These are phyloP conservation scores for Scaptomyza hsui DNA, from an alignment of 1,140 invertebrate genomes.

Conservation along the genomic window DNA sequence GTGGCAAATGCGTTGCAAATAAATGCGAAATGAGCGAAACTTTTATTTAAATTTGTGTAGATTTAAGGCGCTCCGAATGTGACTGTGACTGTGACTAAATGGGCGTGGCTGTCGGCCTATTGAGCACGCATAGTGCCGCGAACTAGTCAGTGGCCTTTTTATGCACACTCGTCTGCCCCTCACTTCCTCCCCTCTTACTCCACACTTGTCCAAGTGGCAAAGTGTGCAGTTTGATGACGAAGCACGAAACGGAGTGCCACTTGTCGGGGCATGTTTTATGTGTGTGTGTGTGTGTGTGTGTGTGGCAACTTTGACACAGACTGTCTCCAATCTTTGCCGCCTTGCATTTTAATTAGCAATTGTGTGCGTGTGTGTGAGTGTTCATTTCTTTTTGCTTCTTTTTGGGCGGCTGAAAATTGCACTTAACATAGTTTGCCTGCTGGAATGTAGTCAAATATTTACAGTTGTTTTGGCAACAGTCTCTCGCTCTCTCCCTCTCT, in stretches of 20 bases:
- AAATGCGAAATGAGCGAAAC: conserved; percentile 29
- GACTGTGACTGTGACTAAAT: neutral
- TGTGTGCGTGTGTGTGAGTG: conserved; percentile 31
- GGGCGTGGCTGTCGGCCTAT: conserved; percentile 44
- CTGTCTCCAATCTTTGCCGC: conserved; percentile 28
- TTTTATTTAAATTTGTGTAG: conserved; percentile 52
- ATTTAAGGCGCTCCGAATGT: conserved; percentile 16
- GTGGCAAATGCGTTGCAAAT: conserved; percentile 44
- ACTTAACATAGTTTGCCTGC: conserved; percentile 64
- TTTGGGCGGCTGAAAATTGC: conserved; percentile 3
- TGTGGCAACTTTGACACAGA: conserved; percentile 56
- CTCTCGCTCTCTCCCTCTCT: neutral
- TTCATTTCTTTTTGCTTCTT: conserved; percentile 21
- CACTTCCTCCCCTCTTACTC: neutral
- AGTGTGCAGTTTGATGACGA: conserved; percentile 51
- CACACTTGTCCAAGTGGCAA: conserved; percentile 27
- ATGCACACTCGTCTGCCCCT: conserved; percentile 45
- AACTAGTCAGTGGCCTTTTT: conserved; percentile 49
- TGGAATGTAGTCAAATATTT: conserved; percentile 68
- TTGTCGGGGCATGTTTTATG: neutral
- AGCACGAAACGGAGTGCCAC: conserved; percentile 29
- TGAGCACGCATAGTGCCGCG: conserved; percentile 67
- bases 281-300: conserved; percentile 17
- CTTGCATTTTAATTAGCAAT: conserved; percentile 77
- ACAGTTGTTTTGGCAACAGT: conserved; percentile 54